Evolutionary conservation across 2,113 vertebrate species (phyloP).

Genomic region (Vimba vimba): DNA sequence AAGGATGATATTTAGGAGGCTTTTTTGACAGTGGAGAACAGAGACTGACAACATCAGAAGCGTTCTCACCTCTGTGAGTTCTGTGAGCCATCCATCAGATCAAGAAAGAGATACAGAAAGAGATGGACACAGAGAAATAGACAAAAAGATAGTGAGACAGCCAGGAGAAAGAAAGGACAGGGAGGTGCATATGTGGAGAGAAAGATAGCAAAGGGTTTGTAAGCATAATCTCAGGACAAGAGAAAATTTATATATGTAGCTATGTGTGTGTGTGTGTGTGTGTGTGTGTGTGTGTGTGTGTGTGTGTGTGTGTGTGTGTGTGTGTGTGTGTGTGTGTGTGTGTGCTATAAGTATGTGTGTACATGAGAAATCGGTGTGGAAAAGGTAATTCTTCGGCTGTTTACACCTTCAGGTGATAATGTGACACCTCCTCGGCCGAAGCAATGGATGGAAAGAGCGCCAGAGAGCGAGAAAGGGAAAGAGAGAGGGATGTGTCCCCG

Average conservation of each 20-base stretch:
- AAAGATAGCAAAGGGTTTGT: neutral
- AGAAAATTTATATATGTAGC: constrained; percentile 34
- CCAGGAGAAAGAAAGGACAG: constrained; percentile 27
- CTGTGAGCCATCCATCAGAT: constrained; percentile 26
- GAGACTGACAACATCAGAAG: neutral
- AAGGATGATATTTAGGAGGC: constrained; percentile 7
- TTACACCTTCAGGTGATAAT: constrained; percentile 81
- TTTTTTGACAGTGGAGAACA: constrained; percentile 17
- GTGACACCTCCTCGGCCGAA: constrained; percentile 78
- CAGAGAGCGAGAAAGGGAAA: constrained; percentile 21
- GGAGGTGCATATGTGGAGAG: neutral
- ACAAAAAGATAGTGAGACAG: constrained; percentile 12
- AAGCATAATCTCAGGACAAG: neutral
- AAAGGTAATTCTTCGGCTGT: constrained; percentile 76
- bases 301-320: neutral
- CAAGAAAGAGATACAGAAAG: constrained; percentile 43
- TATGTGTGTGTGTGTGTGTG: neutral
- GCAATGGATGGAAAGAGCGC: constrained; percentile 28
- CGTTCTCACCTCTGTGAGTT: constrained; percentile 9
- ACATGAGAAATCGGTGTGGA: constrained; percentile 48
- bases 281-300: neutral
- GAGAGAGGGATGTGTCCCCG: constrained; percentile 47
- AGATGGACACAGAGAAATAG: constrained; percentile 28
- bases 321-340: neutral
- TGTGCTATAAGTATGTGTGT: constrained; percentile 17